phyloP scores from a whole-genome alignment of 2,113 vertebrate species.

The Cebidichthys violaceus region DNA sequence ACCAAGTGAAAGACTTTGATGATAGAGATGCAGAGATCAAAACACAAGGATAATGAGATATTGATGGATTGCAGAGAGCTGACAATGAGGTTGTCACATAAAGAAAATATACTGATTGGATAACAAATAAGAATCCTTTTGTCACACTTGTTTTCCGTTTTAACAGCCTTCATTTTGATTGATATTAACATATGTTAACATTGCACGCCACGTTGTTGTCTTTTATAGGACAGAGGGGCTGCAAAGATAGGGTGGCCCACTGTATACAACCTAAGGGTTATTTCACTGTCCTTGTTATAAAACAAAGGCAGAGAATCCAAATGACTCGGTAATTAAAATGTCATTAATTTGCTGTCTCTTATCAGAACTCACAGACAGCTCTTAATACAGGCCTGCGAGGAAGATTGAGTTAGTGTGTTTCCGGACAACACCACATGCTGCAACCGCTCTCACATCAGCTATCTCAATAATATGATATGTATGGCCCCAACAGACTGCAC shows the following conservation, averaged over 20 bases:
- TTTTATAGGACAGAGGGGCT: constrained; percentile 47
- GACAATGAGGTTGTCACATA: background rate
- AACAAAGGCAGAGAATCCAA: constrained; percentile 72
- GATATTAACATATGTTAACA: constrained; percentile 43
- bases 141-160: constrained; percentile 22
- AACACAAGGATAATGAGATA: background rate
- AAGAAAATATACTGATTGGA: constrained; percentile 13
- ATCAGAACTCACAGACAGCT: constrained; percentile 76
- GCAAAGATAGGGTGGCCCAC: constrained; percentile 46
- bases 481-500: constrained; percentile 41
- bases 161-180: constrained; percentile 36
- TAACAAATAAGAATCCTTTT: constrained; percentile 9
- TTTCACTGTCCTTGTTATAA: constrained; percentile 63
- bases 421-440: constrained; percentile 50
- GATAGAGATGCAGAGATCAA: background rate
- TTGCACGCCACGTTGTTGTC: constrained; percentile 34
- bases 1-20: constrained; percentile 11
- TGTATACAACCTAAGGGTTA: constrained; percentile 58
- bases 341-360: constrained; percentile 77
- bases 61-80: background rate
- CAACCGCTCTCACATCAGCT: constrained; percentile 56
- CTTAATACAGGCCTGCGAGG: constrained; percentile 68
- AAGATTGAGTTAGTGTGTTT: constrained; percentile 58
- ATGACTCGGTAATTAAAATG: constrained; percentile 78
- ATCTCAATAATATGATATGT: constrained; percentile 69